Base-by-base conservation (phyloP, 2,797 vertebrate genomes). In the Macrochelys suwanniensis region DNA sequence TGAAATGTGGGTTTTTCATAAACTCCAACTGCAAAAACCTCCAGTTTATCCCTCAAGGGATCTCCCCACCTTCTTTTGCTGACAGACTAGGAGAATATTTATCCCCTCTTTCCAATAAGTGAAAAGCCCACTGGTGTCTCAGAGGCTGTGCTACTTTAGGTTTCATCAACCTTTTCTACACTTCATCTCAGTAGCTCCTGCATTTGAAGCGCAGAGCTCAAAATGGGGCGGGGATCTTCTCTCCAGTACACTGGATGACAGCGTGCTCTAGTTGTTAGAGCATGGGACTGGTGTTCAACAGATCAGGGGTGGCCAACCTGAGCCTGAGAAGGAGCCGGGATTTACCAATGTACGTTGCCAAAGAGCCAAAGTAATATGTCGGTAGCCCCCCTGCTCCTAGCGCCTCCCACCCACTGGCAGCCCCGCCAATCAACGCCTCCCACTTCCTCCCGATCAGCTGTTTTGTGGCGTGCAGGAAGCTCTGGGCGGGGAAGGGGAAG, bases 1-100 rank as follows among this genome's bases (percentile, higher is more conserved):
- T 95, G 90, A 89, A 71, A 42, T 59, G 13, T 59, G 85, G 91
- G 42, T 80, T 85, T 42, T 51, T 88, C 89, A 42, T 71, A 71
- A 71, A 42, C 10, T 23, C n/a, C 21, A 71, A 19, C 37, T 23
- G 5, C 65, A 42, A n/a, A 68, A 71, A 23, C 65, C 37, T 21
- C 17, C 19, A 71, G n/a, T 11, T 37, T 42, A 71, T 37, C 65
- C 65, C n/a, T 37, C 5, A 10, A 37, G 65, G 33, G 17, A 71
- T n/a, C 65, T 42, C 65, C 10, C 65, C 17, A 33, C 19, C 37
- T 21, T n/a, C n/a, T 42, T 71, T 10, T 71, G 37, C n/a, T 42
- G 37, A 42, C 9, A 23, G n/a, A 42, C 65, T 42, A 42, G 65
- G 65, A 71, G 65, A 42, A 42, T 71, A 71, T 42, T 71, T 71